Evolutionary conservation across 2,113 vertebrate genomes (phyloP), one percentile per base, ranked within the genome.

Genomic region (Tachysurus vachellii): DNA sequence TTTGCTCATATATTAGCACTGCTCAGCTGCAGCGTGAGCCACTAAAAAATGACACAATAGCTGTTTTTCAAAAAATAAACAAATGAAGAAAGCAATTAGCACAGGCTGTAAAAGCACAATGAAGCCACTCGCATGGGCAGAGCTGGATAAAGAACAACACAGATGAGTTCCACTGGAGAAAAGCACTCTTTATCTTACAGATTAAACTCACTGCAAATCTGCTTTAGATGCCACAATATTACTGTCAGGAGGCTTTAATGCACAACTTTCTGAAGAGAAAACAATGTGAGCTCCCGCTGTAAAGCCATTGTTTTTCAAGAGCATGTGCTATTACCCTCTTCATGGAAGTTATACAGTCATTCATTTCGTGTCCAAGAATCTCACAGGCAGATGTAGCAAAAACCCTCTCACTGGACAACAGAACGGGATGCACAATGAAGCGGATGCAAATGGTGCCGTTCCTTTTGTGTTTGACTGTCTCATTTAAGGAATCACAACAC

Each of bases 161-260:
- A 89, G 83, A 90, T 79, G 84, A 92, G 91, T 93, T 93, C 91
- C 91, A 89, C 87, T 88, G 89, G 92, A 92, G 92, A 89, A 90
- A 91, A 88, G 89, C 91, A 92, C 90, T 91, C 90, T 94, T 94
- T 94, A 93, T 94, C 92, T 90, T 79, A 91, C 91, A 88, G 89
- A 92, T 94, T 93, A 86, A 91, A 93, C 92, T 94, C 90, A 92
- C 89, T 92, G 91, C 93, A 94, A 94, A 94, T 93, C 94, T 93
- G 92, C 93, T 93, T 94, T 92, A 93, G 94, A 95, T 94, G 93
- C 92, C 93, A 94, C 92, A 93, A 93, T 92, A 93, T 92, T 93
- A 92, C 93, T 94, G 94, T 95, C 93, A 92, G 92, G 90, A 90
- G 92, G 92, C 92, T 92, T 93, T 93, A 93, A 94, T 92, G 92